Evolutionary conservation across 2,113 vertebrate genomes (phyloP).

Genomic region (Notiomystis cincta): DNA sequence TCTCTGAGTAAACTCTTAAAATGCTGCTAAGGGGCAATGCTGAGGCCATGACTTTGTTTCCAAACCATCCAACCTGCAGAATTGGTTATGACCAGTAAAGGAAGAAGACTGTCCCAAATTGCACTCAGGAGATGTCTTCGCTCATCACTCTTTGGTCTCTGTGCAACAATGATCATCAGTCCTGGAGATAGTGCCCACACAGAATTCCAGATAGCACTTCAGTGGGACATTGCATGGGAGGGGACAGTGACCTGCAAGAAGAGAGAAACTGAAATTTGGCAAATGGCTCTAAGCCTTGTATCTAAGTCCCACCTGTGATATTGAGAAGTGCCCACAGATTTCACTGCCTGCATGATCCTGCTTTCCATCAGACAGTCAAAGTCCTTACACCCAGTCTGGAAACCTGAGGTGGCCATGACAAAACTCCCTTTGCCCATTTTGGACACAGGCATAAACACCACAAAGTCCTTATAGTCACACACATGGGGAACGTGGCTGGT

Average conservation of each 20-base stretch:
- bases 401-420: background rate
- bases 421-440: background rate
- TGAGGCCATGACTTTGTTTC: background rate
- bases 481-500: background rate
- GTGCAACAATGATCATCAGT: background rate
- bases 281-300: background rate
- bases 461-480: background rate
- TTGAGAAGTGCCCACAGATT: background rate
- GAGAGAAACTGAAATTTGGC: background rate
- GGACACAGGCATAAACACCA: background rate
- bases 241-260: fast-evolving
- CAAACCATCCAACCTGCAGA: background rate
- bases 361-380: background rate
- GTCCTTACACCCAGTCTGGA: background rate
- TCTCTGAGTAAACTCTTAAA: background rate
- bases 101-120: background rate
- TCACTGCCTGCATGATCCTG: background rate
- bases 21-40: background rate
- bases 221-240: background rate
- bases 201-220: background rate
- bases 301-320: background rate
- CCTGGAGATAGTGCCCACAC: background rate
- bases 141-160: background rate
- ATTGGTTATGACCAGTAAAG: background rate
- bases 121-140: background rate